Percentiles rank a stretch among this genome's conserved stretches.
Conservation (phyloP, 2,888 invertebrate species). For the Acanthosepion lycidas region DNA sequence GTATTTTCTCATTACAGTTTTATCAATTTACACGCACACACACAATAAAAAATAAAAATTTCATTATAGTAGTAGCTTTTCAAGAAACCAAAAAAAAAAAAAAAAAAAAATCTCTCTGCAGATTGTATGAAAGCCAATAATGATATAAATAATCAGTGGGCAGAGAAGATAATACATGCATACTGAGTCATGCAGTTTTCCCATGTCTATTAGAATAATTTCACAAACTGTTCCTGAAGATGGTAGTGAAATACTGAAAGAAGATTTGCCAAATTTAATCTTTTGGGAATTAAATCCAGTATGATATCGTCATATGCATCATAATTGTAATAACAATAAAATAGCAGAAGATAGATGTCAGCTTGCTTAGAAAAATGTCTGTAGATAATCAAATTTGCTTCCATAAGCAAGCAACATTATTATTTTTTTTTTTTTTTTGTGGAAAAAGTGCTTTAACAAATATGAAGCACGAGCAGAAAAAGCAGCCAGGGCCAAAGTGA, state of each 20-base stretch:
- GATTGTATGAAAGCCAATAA: not conserved
- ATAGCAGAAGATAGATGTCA: not conserved
- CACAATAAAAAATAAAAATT: too few species aligned
- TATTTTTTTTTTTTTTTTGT: not conserved
- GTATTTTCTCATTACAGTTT: too few species aligned
- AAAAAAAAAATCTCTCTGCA: not conserved
- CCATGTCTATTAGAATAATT: not conserved
- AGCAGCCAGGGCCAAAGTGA: not conserved
- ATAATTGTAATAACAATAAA: not conserved
- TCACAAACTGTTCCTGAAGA: not conserved
- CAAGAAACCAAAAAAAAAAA: too few species aligned
- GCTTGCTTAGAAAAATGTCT: not conserved
- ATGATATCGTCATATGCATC: not conserved
- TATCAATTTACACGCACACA: too few species aligned
- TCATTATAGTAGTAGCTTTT: too few species aligned
- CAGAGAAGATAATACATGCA: not conserved
- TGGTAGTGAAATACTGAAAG: not conserved
- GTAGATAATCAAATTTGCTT: not conserved
- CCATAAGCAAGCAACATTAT: not conserved
- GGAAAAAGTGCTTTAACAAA: not conserved
- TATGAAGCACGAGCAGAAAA: not conserved
- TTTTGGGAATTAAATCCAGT: not conserved
- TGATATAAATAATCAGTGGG: too few species aligned
- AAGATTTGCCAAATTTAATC: not conserved
- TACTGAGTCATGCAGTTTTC: not conserved